Evolutionary conservation across 1,140 invertebrate genomes (phyloP), one percentile per base, ranked within the genome.

Genomic region (Temnothorax longispinosus): DNA sequence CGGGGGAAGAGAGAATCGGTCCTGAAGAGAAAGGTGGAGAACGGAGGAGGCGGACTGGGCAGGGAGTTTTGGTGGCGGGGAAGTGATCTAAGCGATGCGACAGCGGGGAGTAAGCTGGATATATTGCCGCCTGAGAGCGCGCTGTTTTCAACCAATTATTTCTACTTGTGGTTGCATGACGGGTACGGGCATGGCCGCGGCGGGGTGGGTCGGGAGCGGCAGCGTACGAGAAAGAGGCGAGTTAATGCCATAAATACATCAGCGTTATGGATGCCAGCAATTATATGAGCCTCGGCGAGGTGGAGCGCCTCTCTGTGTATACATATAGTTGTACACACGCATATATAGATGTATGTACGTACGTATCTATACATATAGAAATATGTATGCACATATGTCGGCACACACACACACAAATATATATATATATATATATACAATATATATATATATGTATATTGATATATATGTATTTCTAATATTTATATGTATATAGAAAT

Each of bases 231-330:
- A 94, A 93, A 94, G 93, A 94, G 93, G 93, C 93, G 93, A 95
- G 94, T 95, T 95, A 95, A 95, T 95, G 93, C 93, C 93, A 95
- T 95, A 95, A 95, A 95, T 95, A 95, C 92, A 95, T 95, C 94
- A 95, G 93, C 92, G 94, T 95, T 95, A 95, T 95, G 94, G 94
- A 95, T 95, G 94, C 94, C 94, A 95, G 94, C 94, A 95, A 95
- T 95, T 95, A 95, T 95, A 94, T 93, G 94, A 94, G 94, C 91
- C 87, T 90, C 87, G 93, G 94, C 92, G 93, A 94, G 94, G 92
- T 94, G 92, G 93, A 95, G 94, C 92, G 92, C 90, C 90, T 56
- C 69, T 91, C 89, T 84, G 87, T 72, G 71, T 90, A 50, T 90
- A 90, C 71, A 60, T 81, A 56, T 75, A 38, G 91, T 90, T 72